Conservation (phyloP, 2,797 vertebrate species). For the Etheostoma perlongum region DNA sequence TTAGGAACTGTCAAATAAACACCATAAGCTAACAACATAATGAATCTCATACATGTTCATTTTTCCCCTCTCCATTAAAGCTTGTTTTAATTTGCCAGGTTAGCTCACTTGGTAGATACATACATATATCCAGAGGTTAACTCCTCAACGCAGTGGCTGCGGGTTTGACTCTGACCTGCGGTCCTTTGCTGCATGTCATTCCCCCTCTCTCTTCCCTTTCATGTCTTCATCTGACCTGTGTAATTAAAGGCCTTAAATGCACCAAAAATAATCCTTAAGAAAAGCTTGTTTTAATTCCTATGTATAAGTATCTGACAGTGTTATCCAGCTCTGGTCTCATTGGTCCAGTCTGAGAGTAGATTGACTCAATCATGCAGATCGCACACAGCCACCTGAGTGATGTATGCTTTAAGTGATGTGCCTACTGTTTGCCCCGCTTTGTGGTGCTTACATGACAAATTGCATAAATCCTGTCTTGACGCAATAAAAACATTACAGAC, state of each 20-base stretch:
- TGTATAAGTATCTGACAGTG: not conserved
- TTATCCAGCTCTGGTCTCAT: slow-evolving; percentile 1
- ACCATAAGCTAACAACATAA: not conserved
- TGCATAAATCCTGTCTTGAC: not conserved
- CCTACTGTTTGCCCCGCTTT: not conserved
- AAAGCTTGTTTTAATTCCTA: not conserved
- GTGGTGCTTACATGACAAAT: not conserved
- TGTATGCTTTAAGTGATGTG: not conserved
- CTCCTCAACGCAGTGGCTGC: no score
- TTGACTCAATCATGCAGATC: not conserved
- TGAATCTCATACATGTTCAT: not conserved
- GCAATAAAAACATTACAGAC: not conserved
- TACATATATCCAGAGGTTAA: no score
- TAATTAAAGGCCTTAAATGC: no score
- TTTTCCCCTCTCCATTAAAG: no score
- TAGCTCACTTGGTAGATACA: no score
- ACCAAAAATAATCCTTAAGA: no score
- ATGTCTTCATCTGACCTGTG: no score
- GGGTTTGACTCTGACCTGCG: no score
- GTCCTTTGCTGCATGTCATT: no score
- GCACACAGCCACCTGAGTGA: not conserved
- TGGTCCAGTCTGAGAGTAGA: not conserved
- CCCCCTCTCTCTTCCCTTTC: no score
- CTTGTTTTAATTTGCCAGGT: no score
- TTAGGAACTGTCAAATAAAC: not conserved